Conservation (phyloP, 2,113 vertebrate species). For the Gobiocypris rarus region DNA sequence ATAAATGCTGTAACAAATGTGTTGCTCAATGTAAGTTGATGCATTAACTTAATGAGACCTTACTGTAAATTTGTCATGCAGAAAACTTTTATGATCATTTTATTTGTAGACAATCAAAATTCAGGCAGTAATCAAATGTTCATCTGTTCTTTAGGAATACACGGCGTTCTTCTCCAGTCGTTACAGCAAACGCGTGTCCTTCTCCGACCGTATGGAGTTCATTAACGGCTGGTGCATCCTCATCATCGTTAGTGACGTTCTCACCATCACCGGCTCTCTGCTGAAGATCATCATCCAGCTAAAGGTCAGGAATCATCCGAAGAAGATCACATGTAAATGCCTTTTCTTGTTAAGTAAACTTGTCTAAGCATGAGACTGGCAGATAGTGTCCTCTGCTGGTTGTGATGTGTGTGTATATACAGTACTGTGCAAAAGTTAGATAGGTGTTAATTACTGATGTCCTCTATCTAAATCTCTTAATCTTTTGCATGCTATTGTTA, state of each 20-base stretch:
- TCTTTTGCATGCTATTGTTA: neutral
- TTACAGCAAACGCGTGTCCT: conserved; percentile 78
- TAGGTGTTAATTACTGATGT: too few species aligned
- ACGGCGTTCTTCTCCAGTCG: conserved; percentile 76
- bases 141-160: conserved; percentile 80
- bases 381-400: too few species aligned
- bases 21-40: too few species aligned
- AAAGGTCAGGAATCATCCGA: conserved; percentile 74
- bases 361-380: too few species aligned
- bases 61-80: neutral
- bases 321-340: too few species aligned
- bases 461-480: too few species aligned
- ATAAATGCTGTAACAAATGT: too few species aligned
- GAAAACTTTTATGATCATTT: too few species aligned
- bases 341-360: too few species aligned
- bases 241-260: conserved; percentile 86
- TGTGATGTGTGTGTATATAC: too few species aligned
- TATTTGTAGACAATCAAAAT: neutral
- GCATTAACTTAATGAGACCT: too few species aligned
- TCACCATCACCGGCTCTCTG: conserved; percentile 88
- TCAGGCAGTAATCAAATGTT: neutral
- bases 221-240: conserved; percentile 95
- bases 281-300: conserved; percentile 95
- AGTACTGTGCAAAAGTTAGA: too few species aligned
- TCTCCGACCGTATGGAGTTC: conserved; percentile 89